Conservation (phyloP, 2,113 vertebrate species). For the Xenopus laevis region DNA sequence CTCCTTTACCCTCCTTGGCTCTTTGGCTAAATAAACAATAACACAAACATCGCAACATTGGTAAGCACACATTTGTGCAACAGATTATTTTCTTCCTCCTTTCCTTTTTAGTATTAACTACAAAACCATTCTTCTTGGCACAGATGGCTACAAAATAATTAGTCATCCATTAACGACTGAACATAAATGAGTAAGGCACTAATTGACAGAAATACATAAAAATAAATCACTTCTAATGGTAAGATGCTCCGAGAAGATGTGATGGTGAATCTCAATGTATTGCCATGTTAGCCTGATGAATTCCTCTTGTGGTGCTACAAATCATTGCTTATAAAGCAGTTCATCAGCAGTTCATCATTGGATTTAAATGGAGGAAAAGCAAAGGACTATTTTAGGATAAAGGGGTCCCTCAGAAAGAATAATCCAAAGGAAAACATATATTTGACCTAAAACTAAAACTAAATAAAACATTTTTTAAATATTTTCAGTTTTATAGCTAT, state of each 20-base stretch:
- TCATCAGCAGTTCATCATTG: too few species aligned
- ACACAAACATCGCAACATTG: too few species aligned
- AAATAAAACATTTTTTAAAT: too few species aligned
- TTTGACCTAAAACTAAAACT: too few species aligned
- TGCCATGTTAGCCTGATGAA: conserved; percentile 28
- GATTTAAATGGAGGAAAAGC: background rate
- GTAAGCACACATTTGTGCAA: too few species aligned
- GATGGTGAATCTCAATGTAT: conserved; percentile 6
- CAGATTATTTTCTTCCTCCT: too few species aligned
- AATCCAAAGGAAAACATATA: too few species aligned
- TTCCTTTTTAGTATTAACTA: too few species aligned
- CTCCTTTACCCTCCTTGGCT: too few species aligned
- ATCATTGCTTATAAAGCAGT: background rate
- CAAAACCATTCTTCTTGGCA: background rate
- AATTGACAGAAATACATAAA: conserved; percentile 15
- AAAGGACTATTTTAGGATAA: conserved; percentile 28
- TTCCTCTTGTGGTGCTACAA: conserved; percentile 18
- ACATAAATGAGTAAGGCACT: background rate
- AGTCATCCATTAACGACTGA: background rate
- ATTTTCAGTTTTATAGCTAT: too few species aligned
- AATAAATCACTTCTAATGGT: conserved; percentile 8
- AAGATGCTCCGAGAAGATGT: conserved; percentile 4
- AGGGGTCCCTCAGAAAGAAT: conserved; percentile 7
- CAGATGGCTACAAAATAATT: conserved; percentile 16
- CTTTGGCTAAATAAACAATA: too few species aligned